Evolutionary conservation across 2,888 invertebrate species (phyloP), one percentile per base, ranked within the genome.

Genomic region (Drosophila flavopinicola): DNA sequence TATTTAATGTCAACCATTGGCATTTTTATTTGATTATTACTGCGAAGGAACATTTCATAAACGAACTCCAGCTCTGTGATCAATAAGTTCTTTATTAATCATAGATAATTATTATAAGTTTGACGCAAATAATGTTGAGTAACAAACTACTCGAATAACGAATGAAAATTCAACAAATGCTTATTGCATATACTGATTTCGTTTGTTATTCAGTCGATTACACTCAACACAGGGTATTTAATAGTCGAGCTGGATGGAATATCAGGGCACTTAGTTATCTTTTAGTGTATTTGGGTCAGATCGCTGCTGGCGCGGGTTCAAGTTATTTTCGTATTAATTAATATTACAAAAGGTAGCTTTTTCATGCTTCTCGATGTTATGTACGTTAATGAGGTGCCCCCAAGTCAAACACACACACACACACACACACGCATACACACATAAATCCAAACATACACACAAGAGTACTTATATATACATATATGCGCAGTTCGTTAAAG

Each of bases 251-350:
- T 15, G 29, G 1, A n/a, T 1, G 1, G 0, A 3, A 6, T 11
- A 0, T 4, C 4, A 7, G 20, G 6, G 3, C 15, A 15, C 10
- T 44, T 44, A 24, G 11, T 57, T 57, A 44, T 41, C 35, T 45
- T 53, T 54, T 67, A 80, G 85, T 78, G 85, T 75, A 67, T 74
- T 82, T 44, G 69, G 65, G 61, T 45, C 51, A 54, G 48, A 57
- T 63, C 48, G 51, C 49, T 56, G 52, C 38, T 33, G 44, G 25
- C 33, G 23, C 24, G 57, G 54, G 47, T 54, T 61, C 63, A 77
- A 52, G 72, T 75, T 75, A 67, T 71, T 71, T 78, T 78, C 54
- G 56, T 78, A 82, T 82, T 87, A 83, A 85, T 87, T 85, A 82
- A 71, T 78, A 76, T 87, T 67, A 75, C 66, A 85, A 82, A 87